Conservation (phyloP, 2,113 vertebrate genomes). For the Otocyon megalotis region DNA sequence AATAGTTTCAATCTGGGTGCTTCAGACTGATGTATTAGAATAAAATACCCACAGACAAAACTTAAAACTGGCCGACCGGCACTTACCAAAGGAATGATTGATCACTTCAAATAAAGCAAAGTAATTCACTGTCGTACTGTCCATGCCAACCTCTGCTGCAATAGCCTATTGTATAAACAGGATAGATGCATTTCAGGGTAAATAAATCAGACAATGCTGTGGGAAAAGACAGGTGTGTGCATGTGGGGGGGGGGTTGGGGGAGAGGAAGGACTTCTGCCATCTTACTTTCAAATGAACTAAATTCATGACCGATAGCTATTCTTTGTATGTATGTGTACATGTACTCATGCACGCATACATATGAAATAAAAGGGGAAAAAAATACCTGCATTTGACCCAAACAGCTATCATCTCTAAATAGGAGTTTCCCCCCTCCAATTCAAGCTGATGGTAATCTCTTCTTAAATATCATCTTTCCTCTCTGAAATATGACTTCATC, state of each 20-base stretch:
- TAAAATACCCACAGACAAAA: constrained; percentile 30
- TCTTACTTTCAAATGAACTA: not conserved
- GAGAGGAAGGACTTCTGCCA: not conserved
- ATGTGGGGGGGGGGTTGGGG: not conserved
- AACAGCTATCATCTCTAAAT: constrained; percentile 26
- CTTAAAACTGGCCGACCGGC: not conserved
- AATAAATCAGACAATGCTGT: not conserved
- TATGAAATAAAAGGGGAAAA: not conserved
- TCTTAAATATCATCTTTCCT: constrained; percentile 49
- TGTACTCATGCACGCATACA: no score
- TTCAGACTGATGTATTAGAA: not conserved
- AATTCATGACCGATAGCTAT: not conserved
- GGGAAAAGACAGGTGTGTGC: not conserved
- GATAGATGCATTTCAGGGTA: not conserved
- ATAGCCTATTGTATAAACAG: constrained; percentile 89
- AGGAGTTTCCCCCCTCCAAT: not conserved
- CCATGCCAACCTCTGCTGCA: constrained; percentile 96
- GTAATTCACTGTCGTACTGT: constrained; percentile 96
- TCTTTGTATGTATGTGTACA: not conserved
- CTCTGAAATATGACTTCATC: constrained; percentile 26
- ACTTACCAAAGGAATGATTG: constrained; percentile 97
- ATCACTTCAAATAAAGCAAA: constrained; percentile 98
- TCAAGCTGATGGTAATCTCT: constrained; percentile 7
- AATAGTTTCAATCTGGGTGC: not conserved
- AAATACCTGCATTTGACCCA: not conserved